Percentiles rank a stretch among this genome's conserved stretches.
These are phyloP conservation scores for Eumacrocentrus americanus DNA, from an alignment of 2,888 invertebrate species.

Conservation along the genomic window DNA sequence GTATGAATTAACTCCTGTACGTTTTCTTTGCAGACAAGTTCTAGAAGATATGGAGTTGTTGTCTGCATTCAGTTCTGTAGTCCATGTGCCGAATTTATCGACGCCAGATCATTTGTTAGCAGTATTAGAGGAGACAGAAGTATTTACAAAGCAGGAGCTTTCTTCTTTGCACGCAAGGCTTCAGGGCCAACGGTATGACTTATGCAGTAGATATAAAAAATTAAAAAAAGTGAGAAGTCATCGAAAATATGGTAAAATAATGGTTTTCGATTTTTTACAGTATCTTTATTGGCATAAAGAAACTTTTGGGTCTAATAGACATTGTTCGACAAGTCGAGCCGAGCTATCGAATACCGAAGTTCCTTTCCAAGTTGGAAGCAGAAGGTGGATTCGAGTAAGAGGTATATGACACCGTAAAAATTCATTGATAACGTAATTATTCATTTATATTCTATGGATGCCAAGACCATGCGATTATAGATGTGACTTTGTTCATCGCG, in stretches of 20 bases:
- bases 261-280: slow-evolving; percentile 64
- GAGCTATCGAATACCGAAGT: slow-evolving; percentile 80
- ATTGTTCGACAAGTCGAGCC: slow-evolving; percentile 92
- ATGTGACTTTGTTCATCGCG: not conserved
- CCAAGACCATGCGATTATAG: not conserved
- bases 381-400: slow-evolving; percentile 80
- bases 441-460: slow-evolving; percentile 34
- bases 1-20: no score
- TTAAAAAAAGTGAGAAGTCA: not conserved
- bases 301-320: slow-evolving; percentile 89
- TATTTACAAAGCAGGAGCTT: slow-evolving; percentile 78
- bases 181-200: slow-evolving; percentile 75
- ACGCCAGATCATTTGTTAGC: slow-evolving; percentile 82
- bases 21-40: slow-evolving; percentile 75
- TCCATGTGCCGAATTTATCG: slow-evolving; percentile 92
- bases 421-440: slow-evolving; percentile 34
- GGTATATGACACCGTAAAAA: slow-evolving; percentile 33
- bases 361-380: slow-evolving; percentile 91
- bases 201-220: not conserved
- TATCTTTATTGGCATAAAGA: slow-evolving; percentile 95
- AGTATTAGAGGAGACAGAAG: slow-evolving; percentile 81
- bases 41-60: slow-evolving; percentile 95
- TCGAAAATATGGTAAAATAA: no score
- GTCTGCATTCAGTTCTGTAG: slow-evolving; percentile 86
- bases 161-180: slow-evolving; percentile 75